Conservation (phyloP, 2,888 invertebrate genomes). For the Ornithoptera alexandrae region DNA sequence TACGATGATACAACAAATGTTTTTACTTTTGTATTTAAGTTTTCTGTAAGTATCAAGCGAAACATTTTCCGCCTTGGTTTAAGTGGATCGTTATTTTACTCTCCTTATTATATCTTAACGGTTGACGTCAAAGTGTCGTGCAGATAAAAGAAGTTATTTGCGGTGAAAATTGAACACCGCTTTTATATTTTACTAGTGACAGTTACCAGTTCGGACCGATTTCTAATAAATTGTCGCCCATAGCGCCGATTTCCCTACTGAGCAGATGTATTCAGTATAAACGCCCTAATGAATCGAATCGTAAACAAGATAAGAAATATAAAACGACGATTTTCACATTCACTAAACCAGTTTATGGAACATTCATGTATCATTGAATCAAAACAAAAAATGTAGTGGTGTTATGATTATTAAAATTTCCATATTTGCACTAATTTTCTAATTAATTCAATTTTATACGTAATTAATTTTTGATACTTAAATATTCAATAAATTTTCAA, state of each 20-base stretch:
- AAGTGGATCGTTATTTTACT: conserved; percentile 18
- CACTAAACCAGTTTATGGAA: conserved; percentile 1
- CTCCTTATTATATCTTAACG: conserved; percentile 22
- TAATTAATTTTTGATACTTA: too few species aligned
- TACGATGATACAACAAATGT: too few species aligned
- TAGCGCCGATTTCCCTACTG: conserved; percentile 40
- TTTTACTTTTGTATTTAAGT: not conserved
- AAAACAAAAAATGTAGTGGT: not conserved
- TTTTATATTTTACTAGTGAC: conserved; percentile 40
- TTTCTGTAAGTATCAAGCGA: conserved; percentile 19
- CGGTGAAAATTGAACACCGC: conserved; percentile 50
- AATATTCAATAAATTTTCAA: too few species aligned
- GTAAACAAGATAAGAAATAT: conserved; percentile 7
- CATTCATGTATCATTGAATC: not conserved
- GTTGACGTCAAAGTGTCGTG: conserved; percentile 35
- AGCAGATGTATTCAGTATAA: conserved; percentile 8
- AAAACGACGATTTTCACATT: conserved; percentile 11
- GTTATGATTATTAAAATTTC: not conserved
- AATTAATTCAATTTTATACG: too few species aligned
- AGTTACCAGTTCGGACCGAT: conserved; percentile 42
- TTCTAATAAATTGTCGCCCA: conserved; percentile 62
- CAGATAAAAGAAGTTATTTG: conserved; percentile 45
- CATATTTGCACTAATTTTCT: too few species aligned
- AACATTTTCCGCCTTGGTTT: conserved; percentile 23
- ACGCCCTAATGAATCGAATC: conserved; percentile 14